phyloP scores from a whole-genome alignment of 2,113 vertebrate genomes.

The Tragelaphus strepsiceros region DNA sequence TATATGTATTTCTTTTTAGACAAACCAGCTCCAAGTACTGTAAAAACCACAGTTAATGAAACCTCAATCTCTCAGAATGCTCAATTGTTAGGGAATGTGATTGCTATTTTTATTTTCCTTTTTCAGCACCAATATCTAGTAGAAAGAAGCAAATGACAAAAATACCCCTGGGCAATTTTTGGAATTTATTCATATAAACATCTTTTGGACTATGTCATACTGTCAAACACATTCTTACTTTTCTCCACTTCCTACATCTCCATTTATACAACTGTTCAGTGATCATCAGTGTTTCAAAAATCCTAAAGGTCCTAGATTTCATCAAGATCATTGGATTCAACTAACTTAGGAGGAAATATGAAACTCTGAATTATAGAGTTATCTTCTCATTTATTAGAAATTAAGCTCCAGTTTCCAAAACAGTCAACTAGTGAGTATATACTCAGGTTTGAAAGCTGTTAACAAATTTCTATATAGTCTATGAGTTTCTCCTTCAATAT shows the following conservation, averaged over 20 bases:
- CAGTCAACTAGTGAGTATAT: background rate
- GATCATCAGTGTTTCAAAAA: background rate
- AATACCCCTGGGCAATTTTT: slow-evolving; percentile 30
- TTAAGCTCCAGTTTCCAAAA: background rate
- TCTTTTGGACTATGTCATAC: background rate
- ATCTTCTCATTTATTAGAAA: background rate
- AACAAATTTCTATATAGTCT: background rate
- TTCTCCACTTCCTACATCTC: slow-evolving; percentile 12
- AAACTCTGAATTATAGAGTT: background rate
- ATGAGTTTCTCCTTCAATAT: background rate
- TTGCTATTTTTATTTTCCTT: slow-evolving; percentile 39
- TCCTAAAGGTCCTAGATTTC: background rate
- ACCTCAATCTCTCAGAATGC: background rate
- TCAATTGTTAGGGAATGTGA: background rate
- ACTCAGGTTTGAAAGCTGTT: background rate
- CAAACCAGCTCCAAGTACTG: background rate
- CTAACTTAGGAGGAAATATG: background rate
- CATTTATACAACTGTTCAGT: background rate
- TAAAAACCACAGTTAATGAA: slow-evolving; percentile 20
- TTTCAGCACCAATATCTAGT: slow-evolving; percentile 44
- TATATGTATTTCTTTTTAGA: slow-evolving; percentile 9
- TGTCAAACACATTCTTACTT: slow-evolving; percentile 33
- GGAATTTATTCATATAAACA: slow-evolving; percentile 52
- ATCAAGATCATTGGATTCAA: background rate
- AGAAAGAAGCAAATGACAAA: slow-evolving; percentile 41